phyloP scores from a whole-genome alignment of 2,797 vertebrate species.

The Borostomias antarcticus region DNA sequence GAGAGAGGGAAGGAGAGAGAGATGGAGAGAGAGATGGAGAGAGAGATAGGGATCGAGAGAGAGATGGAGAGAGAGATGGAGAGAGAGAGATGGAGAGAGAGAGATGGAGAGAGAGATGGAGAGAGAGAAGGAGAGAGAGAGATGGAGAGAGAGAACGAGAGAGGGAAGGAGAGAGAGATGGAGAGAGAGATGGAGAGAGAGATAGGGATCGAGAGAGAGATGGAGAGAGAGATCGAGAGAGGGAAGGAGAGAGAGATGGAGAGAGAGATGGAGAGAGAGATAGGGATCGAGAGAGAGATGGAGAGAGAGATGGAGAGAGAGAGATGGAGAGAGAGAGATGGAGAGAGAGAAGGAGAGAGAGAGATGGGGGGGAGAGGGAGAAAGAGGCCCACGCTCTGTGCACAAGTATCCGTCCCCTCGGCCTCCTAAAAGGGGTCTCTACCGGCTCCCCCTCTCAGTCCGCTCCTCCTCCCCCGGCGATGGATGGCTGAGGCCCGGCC shows the following conservation, averaged over 20 bases:
- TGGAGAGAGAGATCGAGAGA: conserved; percentile 49
- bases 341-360: conserved; percentile 38
- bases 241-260: conserved; percentile 55
- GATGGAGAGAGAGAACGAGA: conserved; percentile 36
- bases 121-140: conserved; percentile 41
- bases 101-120: conserved; percentile 37
- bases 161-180: conserved; percentile 45
- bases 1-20: conserved; percentile 62
- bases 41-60: conserved; percentile 31
- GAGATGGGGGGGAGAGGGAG: too few relatives aligned
- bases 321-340: conserved; percentile 41
- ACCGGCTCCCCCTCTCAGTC: conserved; percentile 13
- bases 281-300: conserved; percentile 42
- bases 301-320: conserved; percentile 38
- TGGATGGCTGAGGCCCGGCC: conserved; percentile 26
- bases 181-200: conserved; percentile 30
- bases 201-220: conserved; percentile 46
- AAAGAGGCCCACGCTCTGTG: conserved; percentile 62
- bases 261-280: conserved; percentile 36
- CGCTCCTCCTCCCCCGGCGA: conserved; percentile 22
- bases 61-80: conserved; percentile 45
- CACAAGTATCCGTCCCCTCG: conserved; percentile 70
- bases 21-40: conserved; percentile 42
- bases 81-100: conserved; percentile 38
- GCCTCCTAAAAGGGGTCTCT: conserved; percentile 44